Evolutionary conservation across 2,797 vertebrate genomes (phyloP).

Genomic region (Lerista edwardsae): DNA sequence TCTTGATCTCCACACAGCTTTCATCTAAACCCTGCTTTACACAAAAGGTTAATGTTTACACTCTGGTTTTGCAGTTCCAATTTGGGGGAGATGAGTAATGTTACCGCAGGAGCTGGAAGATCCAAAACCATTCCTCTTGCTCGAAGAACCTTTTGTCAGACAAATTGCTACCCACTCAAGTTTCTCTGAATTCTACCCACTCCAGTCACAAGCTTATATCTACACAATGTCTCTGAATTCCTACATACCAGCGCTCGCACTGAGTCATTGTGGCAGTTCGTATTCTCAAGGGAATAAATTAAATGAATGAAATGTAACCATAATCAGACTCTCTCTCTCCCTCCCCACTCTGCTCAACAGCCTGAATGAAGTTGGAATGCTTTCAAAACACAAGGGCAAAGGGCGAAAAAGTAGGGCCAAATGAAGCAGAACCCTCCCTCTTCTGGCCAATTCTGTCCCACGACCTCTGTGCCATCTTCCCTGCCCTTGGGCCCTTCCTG

Average conservation of each 20-base stretch:
- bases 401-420: too few relatives aligned
- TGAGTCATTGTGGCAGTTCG: background rate
- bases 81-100: background rate
- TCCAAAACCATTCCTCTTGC: background rate
- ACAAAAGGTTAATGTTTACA: background rate
- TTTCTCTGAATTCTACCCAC: background rate
- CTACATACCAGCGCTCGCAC: background rate
- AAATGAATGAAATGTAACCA: background rate
- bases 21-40: background rate
- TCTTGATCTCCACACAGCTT: too few relatives aligned
- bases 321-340: background rate
- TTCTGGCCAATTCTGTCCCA: background rate
- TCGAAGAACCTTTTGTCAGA: background rate
- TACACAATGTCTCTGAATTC: background rate
- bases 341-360: background rate
- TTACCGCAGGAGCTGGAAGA: background rate
- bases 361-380: background rate
- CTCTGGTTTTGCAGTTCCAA: background rate
- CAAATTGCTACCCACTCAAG: background rate
- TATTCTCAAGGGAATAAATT: background rate
- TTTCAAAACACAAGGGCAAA: background rate
- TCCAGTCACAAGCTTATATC: background rate
- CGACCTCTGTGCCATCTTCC: background rate
- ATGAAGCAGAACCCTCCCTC: background rate
- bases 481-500: background rate